These are phyloP conservation scores for Ceratitis capitata DNA, from an alignment of 1,140 invertebrate genomes.

Conservation along the genomic window DNA sequence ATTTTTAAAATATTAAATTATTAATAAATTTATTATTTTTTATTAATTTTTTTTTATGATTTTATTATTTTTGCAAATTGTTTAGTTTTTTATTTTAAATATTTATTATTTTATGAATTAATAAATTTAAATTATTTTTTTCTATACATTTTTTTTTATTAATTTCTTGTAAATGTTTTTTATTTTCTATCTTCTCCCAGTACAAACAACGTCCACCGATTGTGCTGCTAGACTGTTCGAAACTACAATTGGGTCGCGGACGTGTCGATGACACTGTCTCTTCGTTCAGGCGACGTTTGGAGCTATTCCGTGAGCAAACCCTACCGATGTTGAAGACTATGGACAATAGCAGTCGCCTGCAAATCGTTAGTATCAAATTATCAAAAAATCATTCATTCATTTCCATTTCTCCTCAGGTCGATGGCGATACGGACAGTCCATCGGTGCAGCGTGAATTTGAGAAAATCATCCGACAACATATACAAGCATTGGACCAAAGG, in stretches of 20 bases:
- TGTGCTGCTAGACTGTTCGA: constrained; percentile 85
- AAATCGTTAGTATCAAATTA: constrained; percentile 74
- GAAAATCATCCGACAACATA: constrained; percentile 69
- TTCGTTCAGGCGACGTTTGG: constrained; percentile 81
- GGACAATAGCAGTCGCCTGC: constrained; percentile 80
- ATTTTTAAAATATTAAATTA: no score
- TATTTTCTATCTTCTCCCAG: constrained; percentile 67
- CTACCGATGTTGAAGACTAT: constrained; percentile 86
- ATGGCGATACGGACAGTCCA: constrained; percentile 80
- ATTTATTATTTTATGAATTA: no score
- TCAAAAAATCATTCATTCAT: background rate
- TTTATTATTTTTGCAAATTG: no score
- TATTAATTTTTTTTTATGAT: no score
- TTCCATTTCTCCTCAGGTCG: constrained; percentile 68
- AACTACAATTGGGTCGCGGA: constrained; percentile 82
- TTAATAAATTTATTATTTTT: no score
- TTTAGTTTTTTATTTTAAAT: no score
- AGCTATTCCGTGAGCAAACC: constrained; percentile 85
- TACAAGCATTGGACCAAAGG: constrained; percentile 66
- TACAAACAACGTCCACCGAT: constrained; percentile 78
- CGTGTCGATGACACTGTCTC: constrained; percentile 85
- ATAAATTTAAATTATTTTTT: no score
- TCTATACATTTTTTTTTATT: background rate
- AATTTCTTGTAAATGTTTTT: background rate
- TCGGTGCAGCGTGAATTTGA: constrained; percentile 81